Evolutionary conservation across 2,888 invertebrate species (phyloP).

Genomic region (Rambutsinella grinnellia): DNA sequence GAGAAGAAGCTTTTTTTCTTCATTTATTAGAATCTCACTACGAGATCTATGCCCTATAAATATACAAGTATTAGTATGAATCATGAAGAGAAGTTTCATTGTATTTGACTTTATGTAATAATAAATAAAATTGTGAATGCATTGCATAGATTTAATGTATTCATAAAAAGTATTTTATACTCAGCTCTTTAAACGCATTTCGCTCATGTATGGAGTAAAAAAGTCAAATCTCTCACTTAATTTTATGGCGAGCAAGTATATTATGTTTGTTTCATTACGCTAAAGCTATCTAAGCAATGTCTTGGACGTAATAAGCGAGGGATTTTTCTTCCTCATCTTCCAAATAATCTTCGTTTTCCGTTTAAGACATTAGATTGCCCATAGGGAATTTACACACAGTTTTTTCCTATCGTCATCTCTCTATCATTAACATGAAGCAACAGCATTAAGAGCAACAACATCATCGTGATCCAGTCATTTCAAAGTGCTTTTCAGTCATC

Average conservation of each 20-base stretch:
- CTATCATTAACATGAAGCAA: slow-evolving; percentile 49
- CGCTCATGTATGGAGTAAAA: too few species aligned
- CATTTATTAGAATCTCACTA: too few species aligned
- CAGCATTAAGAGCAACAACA: slow-evolving; percentile 30
- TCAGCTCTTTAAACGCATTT: too few species aligned
- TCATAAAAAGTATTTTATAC: too few species aligned
- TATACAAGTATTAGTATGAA: not conserved
- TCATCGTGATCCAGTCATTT: slow-evolving; percentile 55
- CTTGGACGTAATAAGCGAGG: slow-evolving; percentile 37
- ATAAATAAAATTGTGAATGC: too few species aligned
- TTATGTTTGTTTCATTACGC: too few species aligned
- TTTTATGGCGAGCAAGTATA: too few species aligned
- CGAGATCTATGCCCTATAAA: too few species aligned
- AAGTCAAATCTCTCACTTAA: too few species aligned
- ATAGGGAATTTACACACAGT: slow-evolving; percentile 47
- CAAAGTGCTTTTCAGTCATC: slow-evolving; percentile 17
- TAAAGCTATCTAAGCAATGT: not conserved
- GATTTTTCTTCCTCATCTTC: slow-evolving; percentile 42
- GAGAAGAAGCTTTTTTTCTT: too few species aligned
- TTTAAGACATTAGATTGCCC: slow-evolving; percentile 45
- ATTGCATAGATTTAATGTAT: too few species aligned
- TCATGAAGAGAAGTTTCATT: not conserved
- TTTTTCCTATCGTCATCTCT: slow-evolving; percentile 37
- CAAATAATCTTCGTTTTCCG: slow-evolving; percentile 36
- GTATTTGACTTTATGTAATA: not conserved